Base-by-base conservation (phyloP, 37 sponge, comb jelly and placozoan genomes). In the Halichondria panicea region DNA sequence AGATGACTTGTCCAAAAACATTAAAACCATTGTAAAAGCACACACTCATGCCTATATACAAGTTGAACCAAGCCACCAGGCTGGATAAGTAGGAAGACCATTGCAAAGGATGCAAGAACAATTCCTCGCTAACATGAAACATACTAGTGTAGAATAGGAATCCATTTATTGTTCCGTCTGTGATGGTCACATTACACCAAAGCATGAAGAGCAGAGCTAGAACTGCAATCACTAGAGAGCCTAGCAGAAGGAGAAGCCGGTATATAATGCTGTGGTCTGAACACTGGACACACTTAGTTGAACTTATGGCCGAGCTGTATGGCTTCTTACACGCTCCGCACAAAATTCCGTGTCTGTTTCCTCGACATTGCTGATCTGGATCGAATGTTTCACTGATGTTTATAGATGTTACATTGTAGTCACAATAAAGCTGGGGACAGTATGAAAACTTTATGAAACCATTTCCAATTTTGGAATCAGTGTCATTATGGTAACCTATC, bases 21-120 rank as follows among this genome's bases (percentile, higher is more conserved):
- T 75, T 54, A 76, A 83, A 69, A 62, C 84, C 76, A 44, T 43
- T 9, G 34, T 83, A 83, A 52, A 83, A 45, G 28, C 84, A 83
- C 0, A 33, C 44, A 4, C 40, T 21, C 24, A 76, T 31, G 48
- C 67, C 76, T 4, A 82, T 5, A 43, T 61, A 54, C 4, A 83
- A 63, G 53, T 68, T 83, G 22, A 75, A 33, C 74, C 66, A 83
- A 11, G 84, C 69, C 2, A 83, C 11, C 27, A 82, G n/a, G n/a
- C n/a, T n/a, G n/a, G n/a, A n/a, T n/a, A n/a, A n/a, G n/a, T n/a
- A n/a, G n/a, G n/a, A n/a, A n/a, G n/a, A n/a, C n/a, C n/a, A n/a
- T n/a, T n/a, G n/a, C n/a, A n/a, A n/a, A n/a, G n/a, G n/a, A 3
- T 55, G 67, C 8, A 66, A 21, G 24, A 66, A 4, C 19, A 66